These are phyloP conservation scores for Cheilosia scutellata DNA, from an alignment of 2,888 invertebrate species.

Conservation along the genomic window DNA sequence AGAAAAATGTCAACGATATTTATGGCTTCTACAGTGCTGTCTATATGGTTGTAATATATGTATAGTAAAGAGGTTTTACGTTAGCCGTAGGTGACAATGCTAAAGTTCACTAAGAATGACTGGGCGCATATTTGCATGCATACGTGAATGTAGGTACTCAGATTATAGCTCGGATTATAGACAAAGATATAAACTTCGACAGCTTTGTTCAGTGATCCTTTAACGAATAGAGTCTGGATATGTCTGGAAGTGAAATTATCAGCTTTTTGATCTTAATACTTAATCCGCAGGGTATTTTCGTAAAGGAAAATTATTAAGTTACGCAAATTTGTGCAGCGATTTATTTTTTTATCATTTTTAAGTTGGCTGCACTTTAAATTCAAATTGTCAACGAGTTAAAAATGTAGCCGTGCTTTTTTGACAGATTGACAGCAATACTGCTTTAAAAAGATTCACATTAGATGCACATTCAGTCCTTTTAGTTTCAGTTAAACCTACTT, in stretches of 20 bases:
- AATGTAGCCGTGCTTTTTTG: too few species aligned
- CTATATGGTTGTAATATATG: conserved; percentile 43
- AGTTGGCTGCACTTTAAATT: too few species aligned
- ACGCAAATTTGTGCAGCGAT: too few species aligned
- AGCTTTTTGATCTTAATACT: neutral
- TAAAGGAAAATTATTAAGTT: too few species aligned
- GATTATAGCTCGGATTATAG: neutral
- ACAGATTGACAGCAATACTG: too few species aligned
- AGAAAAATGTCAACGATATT: conserved; percentile 32
- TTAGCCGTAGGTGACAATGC: conserved; percentile 11
- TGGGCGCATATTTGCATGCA: neutral
- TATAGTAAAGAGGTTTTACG: conserved; percentile 15
- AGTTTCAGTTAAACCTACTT: too few species aligned
- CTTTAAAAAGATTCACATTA: too few species aligned
- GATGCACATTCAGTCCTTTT: too few species aligned
- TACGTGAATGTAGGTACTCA: neutral
- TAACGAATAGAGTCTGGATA: neutral
- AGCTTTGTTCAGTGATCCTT: neutral
- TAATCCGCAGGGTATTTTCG: too few species aligned
- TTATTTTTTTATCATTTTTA: too few species aligned
- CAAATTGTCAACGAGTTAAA: too few species aligned
- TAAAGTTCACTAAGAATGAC: conserved; percentile 14
- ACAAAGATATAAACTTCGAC: neutral
- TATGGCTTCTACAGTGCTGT: conserved; percentile 49
- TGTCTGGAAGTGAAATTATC: neutral